Evolutionary conservation across 2,797 vertebrate genomes (phyloP), one percentile per base, ranked within the genome.

Genomic region (Sebastes flavidus): DNA sequence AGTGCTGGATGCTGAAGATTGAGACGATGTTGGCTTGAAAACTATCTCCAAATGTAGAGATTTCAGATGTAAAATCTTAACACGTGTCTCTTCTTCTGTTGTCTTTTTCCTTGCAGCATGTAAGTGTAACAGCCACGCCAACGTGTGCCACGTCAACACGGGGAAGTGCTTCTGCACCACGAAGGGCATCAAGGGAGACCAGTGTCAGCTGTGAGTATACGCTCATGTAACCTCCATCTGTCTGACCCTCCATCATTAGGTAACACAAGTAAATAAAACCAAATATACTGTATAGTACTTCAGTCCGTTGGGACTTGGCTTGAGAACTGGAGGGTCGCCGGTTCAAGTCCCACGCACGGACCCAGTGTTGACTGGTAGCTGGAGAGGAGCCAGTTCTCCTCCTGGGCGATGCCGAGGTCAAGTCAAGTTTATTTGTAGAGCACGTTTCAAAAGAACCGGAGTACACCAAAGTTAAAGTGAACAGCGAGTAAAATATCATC

Each of bases 111-210:
- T 65, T 91, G 6, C 95, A 98, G 98, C 96, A 18, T 98, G 97
- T 85, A 97, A 96, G 1, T 98, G 97, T 88, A 98, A 98, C 87
- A 97, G 96, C 82, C 97, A 98, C 38, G 97, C 97, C 81, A 97
- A 94, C 79, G 92, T 96, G 72, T 98, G 97, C 87, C 97, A 99
- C 27, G 94, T 97, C 94, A 97, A 96, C 90, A 97, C 96, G 5
- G 97, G 97, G 80, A 98, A 97, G 91, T 99, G 98, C 79, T 98
- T 97, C 94, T 98, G 97, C 27, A 97, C 97, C 69, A 98, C 97
- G 0, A 98, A 98, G 77, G 97, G 97, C 62, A 97, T 98, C 91
- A 98, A 98, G 94, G 97, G 97, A 91, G 97, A 98, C 84, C 97
- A 98, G 52, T 98, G 97, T 92, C 97, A 98, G 80, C 93, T 98